A percentile compares a stretch with the other conserved stretches of the same genome.
Evolutionary conservation across 2,113 vertebrate species (phyloP).

Genomic region (Indri indri): DNA sequence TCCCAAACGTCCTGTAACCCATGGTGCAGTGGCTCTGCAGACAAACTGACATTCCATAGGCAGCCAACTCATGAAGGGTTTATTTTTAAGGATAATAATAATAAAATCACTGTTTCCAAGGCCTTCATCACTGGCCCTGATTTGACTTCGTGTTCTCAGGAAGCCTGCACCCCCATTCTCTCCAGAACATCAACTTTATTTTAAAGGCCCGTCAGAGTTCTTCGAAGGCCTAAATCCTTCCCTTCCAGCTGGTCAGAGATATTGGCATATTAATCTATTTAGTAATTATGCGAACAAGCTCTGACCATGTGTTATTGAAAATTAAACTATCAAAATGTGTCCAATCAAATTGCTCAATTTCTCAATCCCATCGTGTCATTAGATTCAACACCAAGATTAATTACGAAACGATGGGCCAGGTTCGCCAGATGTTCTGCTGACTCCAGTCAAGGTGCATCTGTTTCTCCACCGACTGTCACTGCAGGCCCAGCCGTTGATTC

Average conservation of each 20-base stretch:
- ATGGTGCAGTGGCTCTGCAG: not conserved
- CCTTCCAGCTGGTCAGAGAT: slow-evolving; percentile 71
- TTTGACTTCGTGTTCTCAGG: slow-evolving; percentile 5
- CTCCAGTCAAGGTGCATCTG: slow-evolving; percentile 45
- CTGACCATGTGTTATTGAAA: slow-evolving; percentile 77
- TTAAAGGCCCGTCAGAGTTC: slow-evolving; percentile 63
- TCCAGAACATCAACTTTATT: slow-evolving; percentile 69
- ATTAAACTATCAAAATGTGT: slow-evolving; percentile 81
- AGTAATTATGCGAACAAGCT: slow-evolving; percentile 76
- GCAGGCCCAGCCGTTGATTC: not conserved
- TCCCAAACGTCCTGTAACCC: not conserved
- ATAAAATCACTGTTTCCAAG: not conserved
- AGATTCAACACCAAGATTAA: slow-evolving; percentile 71
- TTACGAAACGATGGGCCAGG: slow-evolving; percentile 45
- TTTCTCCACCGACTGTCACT: not conserved
- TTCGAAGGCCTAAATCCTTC: slow-evolving; percentile 64
- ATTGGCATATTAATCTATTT: slow-evolving; percentile 81
- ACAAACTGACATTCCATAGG: not conserved
- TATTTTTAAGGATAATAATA: slow-evolving; percentile 33
- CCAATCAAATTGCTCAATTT: slow-evolving; percentile 68
- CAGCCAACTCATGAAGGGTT: not conserved
- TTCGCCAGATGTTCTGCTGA: slow-evolving; percentile 54
- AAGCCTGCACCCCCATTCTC: slow-evolving; percentile 8
- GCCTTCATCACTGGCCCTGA: not conserved
- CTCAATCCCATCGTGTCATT: slow-evolving; percentile 49